Evolutionary conservation across 2,113 vertebrate genomes (phyloP), one percentile per base, ranked within the genome.

Genomic region (Geothlypis trichas): DNA sequence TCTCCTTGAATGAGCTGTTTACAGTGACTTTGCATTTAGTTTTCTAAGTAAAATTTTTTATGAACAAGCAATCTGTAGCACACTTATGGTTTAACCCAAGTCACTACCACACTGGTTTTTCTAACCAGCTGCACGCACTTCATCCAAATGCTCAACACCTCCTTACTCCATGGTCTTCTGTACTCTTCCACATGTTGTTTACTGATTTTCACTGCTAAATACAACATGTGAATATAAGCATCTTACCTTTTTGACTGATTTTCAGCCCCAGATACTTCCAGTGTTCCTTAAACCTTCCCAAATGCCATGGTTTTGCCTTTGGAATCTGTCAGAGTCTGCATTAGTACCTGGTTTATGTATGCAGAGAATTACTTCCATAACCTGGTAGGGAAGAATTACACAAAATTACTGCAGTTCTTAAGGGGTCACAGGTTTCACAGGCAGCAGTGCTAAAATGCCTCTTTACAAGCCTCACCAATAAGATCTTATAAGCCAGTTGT

Each of bases 151-250:
- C 8, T 79, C 65, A 52, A 42, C 10, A 26, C 7, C 21, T 58
- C 24, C n/a, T 61, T 68, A 47, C 19, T 76, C 33, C 23, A 18
- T 1, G 0, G 19, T 26, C 33, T 88, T 49, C 39, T 80, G 39
- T 86, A 41, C 19, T 74, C 27, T 18, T 21, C 10, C 10, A 20
- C 5, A 3, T 72, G 10, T 27, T 87, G 41, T 55, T 51, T 46
- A 14, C 46, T 41, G 55, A 76, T 46, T 27, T 76, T 20, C 35
- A 31, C 33, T 1, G 1, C n/a, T 54, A 78, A 76, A 58, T 12
- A 14, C 11, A 76, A 49, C 14, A 16, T 33, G 41, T 1, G 2
- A 67, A 31, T 0, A 3, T 13, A 13, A 33, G 8, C 26, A 31
- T 28, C 69, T 78, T 54, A 65, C 24, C 22, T 86, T 78, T 46